phyloP scores from a whole-genome alignment of 2,113 vertebrate genomes.

The Menidia beryllina region DNA sequence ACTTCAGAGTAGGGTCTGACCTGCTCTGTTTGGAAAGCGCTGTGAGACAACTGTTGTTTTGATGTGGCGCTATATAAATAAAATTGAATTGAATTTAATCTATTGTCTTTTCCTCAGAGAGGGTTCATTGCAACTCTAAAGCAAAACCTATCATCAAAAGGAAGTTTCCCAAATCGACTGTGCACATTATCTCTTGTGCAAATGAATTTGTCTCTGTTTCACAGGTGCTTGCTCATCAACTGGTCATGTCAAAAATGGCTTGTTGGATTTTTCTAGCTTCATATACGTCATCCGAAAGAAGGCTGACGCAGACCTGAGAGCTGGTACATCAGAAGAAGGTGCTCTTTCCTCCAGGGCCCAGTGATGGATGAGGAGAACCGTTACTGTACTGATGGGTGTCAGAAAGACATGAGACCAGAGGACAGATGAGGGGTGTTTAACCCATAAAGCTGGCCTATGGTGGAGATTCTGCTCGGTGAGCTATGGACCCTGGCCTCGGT shows the following conservation, averaged over 20 bases:
- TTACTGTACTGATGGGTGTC: conserved; percentile 61
- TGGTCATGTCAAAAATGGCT: conserved; percentile 23
- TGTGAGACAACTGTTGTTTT: too few species aligned
- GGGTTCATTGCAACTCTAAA: too few species aligned
- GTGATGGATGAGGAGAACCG: conserved; percentile 55
- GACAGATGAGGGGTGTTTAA: conserved; percentile 58
- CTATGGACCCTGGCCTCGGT: conserved; percentile 56
- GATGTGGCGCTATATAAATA: too few species aligned
- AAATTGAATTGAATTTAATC: too few species aligned
- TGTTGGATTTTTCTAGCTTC: conserved; percentile 1
- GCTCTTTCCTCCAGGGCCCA: conserved; percentile 46
- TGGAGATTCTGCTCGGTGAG: conserved; percentile 56
- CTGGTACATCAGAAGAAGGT: conserved; percentile 22
- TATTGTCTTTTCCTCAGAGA: too few species aligned
- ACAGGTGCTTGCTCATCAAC: not conserved
- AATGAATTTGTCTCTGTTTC: conserved; percentile 4
- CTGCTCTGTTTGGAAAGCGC: too few species aligned
- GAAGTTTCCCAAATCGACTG: not conserved
- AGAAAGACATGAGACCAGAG: conserved; percentile 35
- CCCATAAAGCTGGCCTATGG: conserved; percentile 51
- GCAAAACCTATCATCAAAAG: too few species aligned
- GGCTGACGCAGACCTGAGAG: conserved; percentile 28
- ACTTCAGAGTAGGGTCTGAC: too few species aligned
- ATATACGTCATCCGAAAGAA: conserved; percentile 28
- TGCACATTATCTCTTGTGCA: not conserved